Percentiles rank a stretch among this genome's conserved stretches.
Evolutionary conservation across 2,888 invertebrate genomes (phyloP).

Genomic region (Dryobotodes eremita): DNA sequence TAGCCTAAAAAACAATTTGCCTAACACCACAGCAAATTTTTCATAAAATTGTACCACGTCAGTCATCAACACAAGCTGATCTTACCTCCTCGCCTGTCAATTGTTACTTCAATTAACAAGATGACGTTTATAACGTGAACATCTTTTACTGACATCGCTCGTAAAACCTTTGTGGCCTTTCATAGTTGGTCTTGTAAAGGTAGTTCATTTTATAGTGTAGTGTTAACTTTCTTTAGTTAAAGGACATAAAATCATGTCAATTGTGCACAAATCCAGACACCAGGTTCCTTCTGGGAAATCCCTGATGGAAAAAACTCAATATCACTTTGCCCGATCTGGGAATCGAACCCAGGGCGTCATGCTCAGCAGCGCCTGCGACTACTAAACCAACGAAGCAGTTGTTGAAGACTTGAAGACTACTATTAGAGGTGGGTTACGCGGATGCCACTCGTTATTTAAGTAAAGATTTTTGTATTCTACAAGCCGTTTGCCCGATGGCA

Average conservation of each 20-base stretch:
- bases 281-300: too few relatives aligned
- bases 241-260: too few relatives aligned
- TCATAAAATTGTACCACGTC: not conserved
- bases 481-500: too few relatives aligned
- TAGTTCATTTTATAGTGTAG: slow-evolving; percentile 8
- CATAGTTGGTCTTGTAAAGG: slow-evolving; percentile 8
- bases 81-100: not conserved
- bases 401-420: too few relatives aligned
- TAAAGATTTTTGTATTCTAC: not conserved
- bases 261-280: too few relatives aligned
- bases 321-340: too few relatives aligned
- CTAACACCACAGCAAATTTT: not conserved
- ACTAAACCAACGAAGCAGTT: too few relatives aligned
- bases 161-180: slow-evolving; percentile 30
- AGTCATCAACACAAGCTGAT: not conserved
- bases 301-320: too few relatives aligned
- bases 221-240: slow-evolving; percentile 23
- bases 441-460: not conserved
- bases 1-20: not conserved
- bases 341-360: too few relatives aligned
- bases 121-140: slow-evolving; percentile 10
- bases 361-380: too few relatives aligned
- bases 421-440: not conserved
- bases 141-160: slow-evolving; percentile 26
- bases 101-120: not conserved